Evolutionary conservation across 1,140 invertebrate genomes (phyloP), one percentile per base, ranked within the genome.

Genomic region (Ephestia elutella): DNA sequence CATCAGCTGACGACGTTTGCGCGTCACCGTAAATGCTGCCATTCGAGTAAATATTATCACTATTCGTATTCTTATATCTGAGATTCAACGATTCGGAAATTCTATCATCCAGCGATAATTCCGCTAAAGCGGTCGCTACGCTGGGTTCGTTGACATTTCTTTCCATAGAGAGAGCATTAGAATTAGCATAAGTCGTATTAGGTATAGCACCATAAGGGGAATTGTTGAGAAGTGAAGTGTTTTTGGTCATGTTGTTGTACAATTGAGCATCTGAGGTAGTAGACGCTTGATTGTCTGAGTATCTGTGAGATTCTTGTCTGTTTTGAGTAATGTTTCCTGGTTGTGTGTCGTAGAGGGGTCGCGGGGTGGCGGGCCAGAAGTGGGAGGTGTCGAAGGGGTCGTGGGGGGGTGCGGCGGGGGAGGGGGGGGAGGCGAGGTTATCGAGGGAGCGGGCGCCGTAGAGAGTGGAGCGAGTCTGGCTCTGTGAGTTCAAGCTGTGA

Each of bases 1-100:
- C n/a, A n/a, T n/a, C 51, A 11, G 28, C 57, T 62, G 28, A 19
- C 56, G 10, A 75, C 5, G 78, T 65, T 0, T 70, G 67, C 2
- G 54, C 59, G 1, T 68, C 58, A 13, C 49, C 68, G 53, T 70
- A 63, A 8, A 59, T 21, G 38, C 19, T 21, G 7, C 61, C 72
- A 49, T 85, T 84, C 0, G 72, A 66, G 49, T 85, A 87, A 53
- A 80, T 56, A 49, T 70, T 74, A 17, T 85, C 80, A 50, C 58
- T 71, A 57, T 85, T 86, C 0, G 75, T 81, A 54, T 85, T 85
- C 50, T 83, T 87, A 15, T 79, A 74, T 73, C 83, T 80, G 63
- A 87, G 81, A 78, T 87, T 87, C 61, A 87, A 56, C 5, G 85
- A 86, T 75, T 87, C 82, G 0, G 85, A 87, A 56, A 86, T 87